Evolutionary conservation across 2,113 vertebrate genomes (phyloP).

Genomic region (Sclerurus mexicanus): DNA sequence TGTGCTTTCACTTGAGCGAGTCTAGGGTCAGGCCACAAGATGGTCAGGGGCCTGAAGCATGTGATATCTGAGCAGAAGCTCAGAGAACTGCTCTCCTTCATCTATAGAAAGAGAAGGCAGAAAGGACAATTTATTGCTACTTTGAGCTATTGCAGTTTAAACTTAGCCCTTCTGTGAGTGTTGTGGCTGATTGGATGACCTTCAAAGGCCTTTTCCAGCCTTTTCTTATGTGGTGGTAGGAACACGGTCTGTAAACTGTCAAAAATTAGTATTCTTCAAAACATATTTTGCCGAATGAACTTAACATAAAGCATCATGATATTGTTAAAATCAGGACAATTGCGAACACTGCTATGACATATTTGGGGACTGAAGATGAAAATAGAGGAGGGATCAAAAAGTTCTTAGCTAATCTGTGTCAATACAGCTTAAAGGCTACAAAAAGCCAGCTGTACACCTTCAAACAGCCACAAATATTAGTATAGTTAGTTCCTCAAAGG

Average conservation of each 20-base stretch:
- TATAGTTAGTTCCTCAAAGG: neutral
- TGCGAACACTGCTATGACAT: neutral
- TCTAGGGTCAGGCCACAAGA: neutral
- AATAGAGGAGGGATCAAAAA: neutral
- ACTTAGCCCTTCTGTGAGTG: neutral
- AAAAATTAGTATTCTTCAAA: neutral
- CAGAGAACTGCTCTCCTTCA: neutral
- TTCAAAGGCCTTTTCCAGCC: neutral
- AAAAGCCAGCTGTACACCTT: neutral
- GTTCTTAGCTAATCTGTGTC: neutral
- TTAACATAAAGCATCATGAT: neutral
- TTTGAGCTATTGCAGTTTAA: neutral
- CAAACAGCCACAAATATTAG: neutral
- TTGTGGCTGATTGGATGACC: neutral
- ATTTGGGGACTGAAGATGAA: neutral
- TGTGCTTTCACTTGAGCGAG: neutral
- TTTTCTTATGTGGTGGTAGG: neutral
- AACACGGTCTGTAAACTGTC: neutral
- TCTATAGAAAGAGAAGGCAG: neutral
- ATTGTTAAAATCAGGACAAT: neutral
- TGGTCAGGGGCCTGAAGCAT: neutral
- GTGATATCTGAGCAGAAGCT: neutral
- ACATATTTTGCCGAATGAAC: neutral
- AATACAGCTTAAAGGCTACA: neutral
- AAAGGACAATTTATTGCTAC: neutral